These are phyloP conservation scores for Etheostoma perlongum DNA, from an alignment of 2,797 vertebrate species.

Conservation along the genomic window DNA sequence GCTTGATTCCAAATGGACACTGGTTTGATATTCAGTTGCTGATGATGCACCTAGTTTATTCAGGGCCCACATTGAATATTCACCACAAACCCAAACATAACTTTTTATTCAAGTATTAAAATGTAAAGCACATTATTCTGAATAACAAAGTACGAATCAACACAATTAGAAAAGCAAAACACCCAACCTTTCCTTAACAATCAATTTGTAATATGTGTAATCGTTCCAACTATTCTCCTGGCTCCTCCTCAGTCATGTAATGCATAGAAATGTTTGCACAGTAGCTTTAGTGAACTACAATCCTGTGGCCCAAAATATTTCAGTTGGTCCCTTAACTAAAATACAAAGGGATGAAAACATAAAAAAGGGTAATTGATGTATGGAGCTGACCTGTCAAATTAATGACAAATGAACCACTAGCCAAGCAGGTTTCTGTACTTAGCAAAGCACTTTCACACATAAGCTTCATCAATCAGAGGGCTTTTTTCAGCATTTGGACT, in stretches of 20 bases:
- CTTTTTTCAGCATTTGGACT: conserved; percentile 53
- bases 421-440: conserved; percentile 69
- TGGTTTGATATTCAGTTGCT: conserved; percentile 22
- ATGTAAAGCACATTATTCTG: conserved; percentile 87
- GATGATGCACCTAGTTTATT: conserved; percentile 45
- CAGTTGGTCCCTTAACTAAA: conserved; percentile 85
- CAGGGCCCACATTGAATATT: conserved; percentile 42
- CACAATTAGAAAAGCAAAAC: conserved; percentile 86
- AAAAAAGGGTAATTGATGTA: conserved; percentile 49
- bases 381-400: conserved; percentile 52
- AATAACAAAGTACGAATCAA: conserved; percentile 87
- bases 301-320: conserved; percentile 79
- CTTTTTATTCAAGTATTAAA: conserved; percentile 91
- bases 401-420: conserved; percentile 46
- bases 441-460: conserved; percentile 67
- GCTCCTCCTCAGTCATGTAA: conserved; percentile 70
- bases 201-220: conserved; percentile 74
- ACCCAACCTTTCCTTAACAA: conserved; percentile 77
- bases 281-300: conserved; percentile 82
- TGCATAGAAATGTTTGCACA: conserved; percentile 89
- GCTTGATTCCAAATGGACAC: conserved; percentile 38
- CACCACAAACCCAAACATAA: conserved; percentile 81
- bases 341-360: conserved; percentile 58
- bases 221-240: conserved; percentile 51
- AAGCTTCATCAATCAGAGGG: conserved; percentile 48